These are phyloP conservation scores for Corythoichthys intestinalis DNA, from an alignment of 2,113 vertebrate species.

Conservation along the genomic window DNA sequence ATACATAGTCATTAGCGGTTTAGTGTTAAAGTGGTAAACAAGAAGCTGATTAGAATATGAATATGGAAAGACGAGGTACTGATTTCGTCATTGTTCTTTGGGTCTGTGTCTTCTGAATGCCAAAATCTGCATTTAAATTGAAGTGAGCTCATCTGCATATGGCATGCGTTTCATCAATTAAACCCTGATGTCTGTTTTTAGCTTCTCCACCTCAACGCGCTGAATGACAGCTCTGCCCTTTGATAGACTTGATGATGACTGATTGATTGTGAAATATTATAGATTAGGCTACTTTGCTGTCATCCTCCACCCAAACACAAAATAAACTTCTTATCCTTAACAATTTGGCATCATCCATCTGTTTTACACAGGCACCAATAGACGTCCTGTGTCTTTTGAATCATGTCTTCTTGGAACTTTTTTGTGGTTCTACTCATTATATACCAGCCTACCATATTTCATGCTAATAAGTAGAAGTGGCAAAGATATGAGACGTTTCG, in stretches of 20 bases:
- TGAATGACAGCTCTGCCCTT: conserved; percentile 11
- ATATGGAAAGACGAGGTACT: conserved; percentile 43
- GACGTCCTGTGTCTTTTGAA: no score
- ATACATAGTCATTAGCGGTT: conserved; percentile 17
- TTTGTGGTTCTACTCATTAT: no score
- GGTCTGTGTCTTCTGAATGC: conserved; percentile 43
- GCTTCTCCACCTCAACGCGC: conserved; percentile 17
- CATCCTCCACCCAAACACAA: background rate
- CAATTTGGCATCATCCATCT: background rate
- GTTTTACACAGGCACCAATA: no score
- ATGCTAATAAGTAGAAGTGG: no score
- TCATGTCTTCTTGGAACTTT: no score
- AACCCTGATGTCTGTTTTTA: conserved; percentile 31
- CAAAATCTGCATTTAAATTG: conserved; percentile 77
- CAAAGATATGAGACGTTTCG: no score
- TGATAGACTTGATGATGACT: conserved; percentile 6
- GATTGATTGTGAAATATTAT: background rate
- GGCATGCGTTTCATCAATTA: conserved; percentile 64
- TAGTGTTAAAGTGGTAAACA: conserved; percentile 37
- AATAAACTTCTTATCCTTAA: background rate
- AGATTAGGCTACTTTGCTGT: background rate
- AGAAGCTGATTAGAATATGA: conserved; percentile 53
- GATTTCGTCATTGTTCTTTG: conserved; percentile 31
- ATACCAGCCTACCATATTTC: no score
- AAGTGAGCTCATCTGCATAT: conserved; percentile 67